Evolutionary conservation across 2,888 invertebrate genomes (phyloP).

Genomic region (Stenichneumon culpator): DNA sequence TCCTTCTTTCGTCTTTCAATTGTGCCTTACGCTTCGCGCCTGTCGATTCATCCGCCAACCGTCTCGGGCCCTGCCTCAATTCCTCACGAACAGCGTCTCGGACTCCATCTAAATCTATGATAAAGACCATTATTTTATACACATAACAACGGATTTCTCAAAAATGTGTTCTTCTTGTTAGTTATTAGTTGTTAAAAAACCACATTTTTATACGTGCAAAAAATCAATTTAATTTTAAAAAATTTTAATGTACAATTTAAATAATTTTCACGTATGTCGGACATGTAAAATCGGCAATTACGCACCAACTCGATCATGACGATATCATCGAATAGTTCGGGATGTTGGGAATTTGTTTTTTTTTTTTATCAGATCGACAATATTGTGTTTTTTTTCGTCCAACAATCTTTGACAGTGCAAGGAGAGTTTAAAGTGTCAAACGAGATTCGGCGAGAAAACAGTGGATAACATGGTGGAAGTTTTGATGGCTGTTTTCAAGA

Average conservation of each 20-base stretch:
- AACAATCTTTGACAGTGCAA: background rate
- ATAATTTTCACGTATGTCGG: background rate
- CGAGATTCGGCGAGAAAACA: background rate
- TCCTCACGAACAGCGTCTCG: background rate
- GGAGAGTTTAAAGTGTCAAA: background rate
- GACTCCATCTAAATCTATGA: background rate
- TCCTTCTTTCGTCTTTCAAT: background rate
- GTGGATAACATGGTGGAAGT: conserved; percentile 15
- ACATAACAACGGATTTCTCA: no score
- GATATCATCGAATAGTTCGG: conserved; percentile 15
- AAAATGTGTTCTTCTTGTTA: background rate
- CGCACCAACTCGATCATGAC: conserved; percentile 38
- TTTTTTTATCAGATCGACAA: background rate
- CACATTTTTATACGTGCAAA: background rate
- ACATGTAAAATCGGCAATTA: conserved; percentile 7
- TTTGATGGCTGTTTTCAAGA: conserved; percentile 20
- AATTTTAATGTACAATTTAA: background rate
- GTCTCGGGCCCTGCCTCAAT: background rate
- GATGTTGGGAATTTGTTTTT: background rate
- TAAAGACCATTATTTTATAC: background rate
- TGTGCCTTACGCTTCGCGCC: background rate
- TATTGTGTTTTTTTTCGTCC: background rate
- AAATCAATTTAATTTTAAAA: no score
- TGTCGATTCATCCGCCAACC: no score
- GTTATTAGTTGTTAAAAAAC: no score